Percentiles rank a stretch among this genome's conserved stretches.
Conservation (phyloP, 2,888 invertebrate genomes). For the Synanthedon myopaeformis region DNA sequence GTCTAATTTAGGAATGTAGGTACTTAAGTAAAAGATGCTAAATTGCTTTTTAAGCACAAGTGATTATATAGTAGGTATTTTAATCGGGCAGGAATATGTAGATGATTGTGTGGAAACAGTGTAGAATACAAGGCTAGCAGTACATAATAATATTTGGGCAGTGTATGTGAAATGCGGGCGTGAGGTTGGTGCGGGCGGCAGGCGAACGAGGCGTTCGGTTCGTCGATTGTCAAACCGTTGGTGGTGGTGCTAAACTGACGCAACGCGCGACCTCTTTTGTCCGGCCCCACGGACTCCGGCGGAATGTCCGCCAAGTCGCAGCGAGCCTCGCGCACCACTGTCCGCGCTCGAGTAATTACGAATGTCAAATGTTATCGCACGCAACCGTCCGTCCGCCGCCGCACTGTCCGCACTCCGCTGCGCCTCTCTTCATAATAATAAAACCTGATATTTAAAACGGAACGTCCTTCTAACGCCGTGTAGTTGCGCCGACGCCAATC, state of each 20-base stretch:
- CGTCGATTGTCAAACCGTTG: conserved; percentile 18
- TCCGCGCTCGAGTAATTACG: conserved; percentile 66
- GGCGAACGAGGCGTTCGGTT: conserved; percentile 5
- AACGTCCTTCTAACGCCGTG: conserved; percentile 72
- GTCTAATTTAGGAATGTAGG: no score
- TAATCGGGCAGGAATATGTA: neutral
- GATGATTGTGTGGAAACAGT: conserved; percentile 34
- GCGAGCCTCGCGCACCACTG: conserved; percentile 23
- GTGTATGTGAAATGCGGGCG: conserved; percentile 41
- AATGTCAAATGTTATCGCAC: conserved; percentile 72
- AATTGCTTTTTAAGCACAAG: no score
- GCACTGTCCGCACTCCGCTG: conserved; percentile 67
- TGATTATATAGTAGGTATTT: no score
- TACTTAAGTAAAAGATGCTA: no score
- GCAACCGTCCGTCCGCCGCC: conserved; percentile 53
- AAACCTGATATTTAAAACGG: conserved; percentile 72
- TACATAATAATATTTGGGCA: conserved; percentile 39
- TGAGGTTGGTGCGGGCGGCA: conserved; percentile 13
- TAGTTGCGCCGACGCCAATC: conserved; percentile 72
- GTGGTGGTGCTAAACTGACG: conserved; percentile 34
- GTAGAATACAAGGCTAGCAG: conserved; percentile 31
- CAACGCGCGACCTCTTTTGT: conserved; percentile 67
- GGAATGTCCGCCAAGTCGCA: conserved; percentile 33
- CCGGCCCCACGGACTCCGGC: conserved; percentile 47
- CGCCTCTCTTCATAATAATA: conserved; percentile 71